Evolutionary conservation across 2,888 invertebrate species (phyloP).

Genomic region (Incurvaria masculella): DNA sequence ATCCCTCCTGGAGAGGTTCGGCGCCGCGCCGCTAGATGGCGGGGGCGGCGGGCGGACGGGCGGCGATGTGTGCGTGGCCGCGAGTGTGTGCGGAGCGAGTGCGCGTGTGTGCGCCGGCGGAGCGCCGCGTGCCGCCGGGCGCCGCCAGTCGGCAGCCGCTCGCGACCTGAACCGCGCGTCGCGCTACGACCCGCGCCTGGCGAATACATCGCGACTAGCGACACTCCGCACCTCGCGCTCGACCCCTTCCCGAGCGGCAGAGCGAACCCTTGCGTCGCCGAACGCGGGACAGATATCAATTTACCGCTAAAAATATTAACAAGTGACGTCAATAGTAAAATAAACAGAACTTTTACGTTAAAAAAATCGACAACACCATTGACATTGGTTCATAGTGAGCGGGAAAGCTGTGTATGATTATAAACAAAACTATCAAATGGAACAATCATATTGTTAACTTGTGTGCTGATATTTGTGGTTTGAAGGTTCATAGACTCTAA

Average conservation of each 20-base stretch:
- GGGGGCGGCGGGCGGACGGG: constrained; percentile 12
- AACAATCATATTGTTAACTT: no score
- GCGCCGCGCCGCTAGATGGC: constrained; percentile 47
- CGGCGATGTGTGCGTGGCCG: constrained; percentile 6
- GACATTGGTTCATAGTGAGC: no score
- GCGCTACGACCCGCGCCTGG: constrained; percentile 20
- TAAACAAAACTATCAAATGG: no score
- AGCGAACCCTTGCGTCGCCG: not conserved
- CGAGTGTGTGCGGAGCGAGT: constrained; percentile 8
- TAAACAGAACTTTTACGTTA: not conserved
- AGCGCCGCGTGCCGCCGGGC: constrained; percentile 37
- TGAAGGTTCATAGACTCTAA: no score
- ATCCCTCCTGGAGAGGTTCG: constrained; percentile 20
- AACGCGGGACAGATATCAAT: not conserved
- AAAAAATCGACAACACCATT: no score
- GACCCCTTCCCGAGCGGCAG: constrained; percentile 6
- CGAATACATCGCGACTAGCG: constrained; percentile 14
- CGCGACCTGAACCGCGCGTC: constrained; percentile 47
- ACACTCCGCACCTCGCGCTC: constrained; percentile 16
- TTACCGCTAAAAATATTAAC: not conserved
- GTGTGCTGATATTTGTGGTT: no score
- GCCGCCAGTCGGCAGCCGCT: constrained; percentile 42
- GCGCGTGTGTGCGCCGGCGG: constrained; percentile 5
- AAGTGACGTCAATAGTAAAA: not conserved
- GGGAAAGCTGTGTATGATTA: no score